These are phyloP conservation scores for Rhabdophis nuchalis DNA, from an alignment of 2,797 vertebrate species.

Conservation along the genomic window DNA sequence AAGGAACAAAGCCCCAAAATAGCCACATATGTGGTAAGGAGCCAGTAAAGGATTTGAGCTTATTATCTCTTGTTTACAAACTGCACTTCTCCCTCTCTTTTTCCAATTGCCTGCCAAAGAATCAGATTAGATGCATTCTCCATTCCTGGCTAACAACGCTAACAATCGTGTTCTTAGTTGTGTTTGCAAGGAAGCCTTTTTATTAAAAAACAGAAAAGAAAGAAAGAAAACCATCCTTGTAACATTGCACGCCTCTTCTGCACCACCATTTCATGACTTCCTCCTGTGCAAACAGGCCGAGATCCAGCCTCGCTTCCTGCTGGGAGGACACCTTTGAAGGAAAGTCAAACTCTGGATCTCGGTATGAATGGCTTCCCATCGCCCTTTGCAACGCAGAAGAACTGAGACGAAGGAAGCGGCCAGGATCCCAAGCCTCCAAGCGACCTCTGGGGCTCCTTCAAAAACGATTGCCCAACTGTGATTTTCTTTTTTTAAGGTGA, in stretches of 20 bases:
- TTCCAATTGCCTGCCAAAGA: constrained; percentile 17
- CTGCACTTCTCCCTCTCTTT: constrained; percentile 9
- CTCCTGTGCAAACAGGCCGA: background rate
- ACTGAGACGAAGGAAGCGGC: background rate
- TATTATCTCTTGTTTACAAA: constrained; percentile 33
- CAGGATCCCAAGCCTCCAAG: background rate
- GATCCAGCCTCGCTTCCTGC: background rate
- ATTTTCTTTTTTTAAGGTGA: background rate
- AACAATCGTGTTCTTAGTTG: background rate
- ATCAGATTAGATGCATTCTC: constrained; percentile 16
- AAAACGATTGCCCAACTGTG: background rate
- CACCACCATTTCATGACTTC: background rate
- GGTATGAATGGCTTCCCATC: too few species aligned
- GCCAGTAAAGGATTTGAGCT: constrained; percentile 31
- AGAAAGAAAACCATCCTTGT: background rate
- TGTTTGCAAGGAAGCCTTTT: background rate
- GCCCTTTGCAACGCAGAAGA: background rate
- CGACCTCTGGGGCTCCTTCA: background rate
- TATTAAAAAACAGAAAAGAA: background rate
- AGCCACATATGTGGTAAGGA: constrained; percentile 26
- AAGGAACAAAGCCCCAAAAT: background rate
- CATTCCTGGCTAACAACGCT: constrained; percentile 10
- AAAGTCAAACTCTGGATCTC: background rate
- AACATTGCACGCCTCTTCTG: background rate
- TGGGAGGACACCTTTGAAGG: background rate